These are phyloP conservation scores for Petroica traversi DNA, from an alignment of 2,113 vertebrate species.

Conservation along the genomic window DNA sequence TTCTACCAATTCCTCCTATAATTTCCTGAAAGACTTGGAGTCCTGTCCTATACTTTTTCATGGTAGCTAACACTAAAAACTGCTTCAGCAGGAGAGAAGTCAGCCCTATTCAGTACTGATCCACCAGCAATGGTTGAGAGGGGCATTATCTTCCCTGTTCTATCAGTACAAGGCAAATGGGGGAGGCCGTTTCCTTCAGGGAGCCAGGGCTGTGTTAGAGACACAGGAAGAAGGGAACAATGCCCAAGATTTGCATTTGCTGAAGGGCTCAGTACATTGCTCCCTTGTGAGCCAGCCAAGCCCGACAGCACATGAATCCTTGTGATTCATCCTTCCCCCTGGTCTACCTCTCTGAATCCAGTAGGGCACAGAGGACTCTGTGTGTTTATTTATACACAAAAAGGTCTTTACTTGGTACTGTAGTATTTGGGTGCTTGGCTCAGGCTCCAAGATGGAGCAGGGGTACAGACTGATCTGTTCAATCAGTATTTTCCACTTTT, in stretches of 20 bases:
- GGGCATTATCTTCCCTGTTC: not conserved
- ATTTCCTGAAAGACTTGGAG: not conserved
- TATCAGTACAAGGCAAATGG: not conserved
- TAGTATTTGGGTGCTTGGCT: not conserved
- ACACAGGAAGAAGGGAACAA: not conserved
- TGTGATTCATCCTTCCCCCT: conserved; percentile 32
- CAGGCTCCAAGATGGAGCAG: not conserved
- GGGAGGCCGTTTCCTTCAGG: not conserved
- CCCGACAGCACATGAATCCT: conserved; percentile 24
- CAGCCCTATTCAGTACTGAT: not conserved
- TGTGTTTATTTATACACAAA: conserved; percentile 17
- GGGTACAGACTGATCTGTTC: not conserved
- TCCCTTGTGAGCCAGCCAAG: conserved; percentile 13
- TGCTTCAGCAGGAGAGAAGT: not conserved
- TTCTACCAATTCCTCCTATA: not conserved
- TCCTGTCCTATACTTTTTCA: not conserved
- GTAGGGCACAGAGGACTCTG: not conserved
- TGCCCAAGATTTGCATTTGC: conserved; percentile 27
- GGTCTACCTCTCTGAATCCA: conserved; percentile 28
- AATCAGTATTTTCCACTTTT: not conserved
- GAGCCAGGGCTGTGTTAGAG: not conserved
- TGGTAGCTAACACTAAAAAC: not conserved
- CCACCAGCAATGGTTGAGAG: not conserved
- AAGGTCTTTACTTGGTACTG: not conserved
- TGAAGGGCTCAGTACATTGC: conserved; percentile 34